Evolutionary conservation across 1,140 invertebrate species (phyloP).

Genomic region (Leptinotarsa defecta): DNA sequence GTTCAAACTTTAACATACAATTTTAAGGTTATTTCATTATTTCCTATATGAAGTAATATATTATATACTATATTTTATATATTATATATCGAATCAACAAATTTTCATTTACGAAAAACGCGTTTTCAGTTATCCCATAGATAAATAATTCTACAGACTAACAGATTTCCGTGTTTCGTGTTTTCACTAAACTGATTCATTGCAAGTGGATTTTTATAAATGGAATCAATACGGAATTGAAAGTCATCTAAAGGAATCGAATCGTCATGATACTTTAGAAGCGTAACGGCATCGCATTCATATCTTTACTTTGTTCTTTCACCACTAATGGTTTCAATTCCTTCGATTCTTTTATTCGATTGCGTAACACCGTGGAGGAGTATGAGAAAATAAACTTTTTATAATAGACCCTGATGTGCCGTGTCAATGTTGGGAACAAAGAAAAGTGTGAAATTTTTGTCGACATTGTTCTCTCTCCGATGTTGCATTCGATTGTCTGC

Average conservation of each 20-base stretch:
- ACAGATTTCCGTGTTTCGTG: neutral
- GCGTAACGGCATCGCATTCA: conserved; percentile 4
- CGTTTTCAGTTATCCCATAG: neutral
- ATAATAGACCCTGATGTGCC: neutral
- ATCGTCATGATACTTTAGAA: conserved; percentile 1
- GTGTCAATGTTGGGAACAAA: conserved; percentile 7
- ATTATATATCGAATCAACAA: neutral
- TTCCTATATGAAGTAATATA: no score
- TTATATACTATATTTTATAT: no score
- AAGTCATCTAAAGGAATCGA: conserved; percentile 6
- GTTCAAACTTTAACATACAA: no score
- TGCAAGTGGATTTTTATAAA: neutral
- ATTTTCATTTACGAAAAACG: neutral
- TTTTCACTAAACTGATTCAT: neutral
- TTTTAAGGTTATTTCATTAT: no score
- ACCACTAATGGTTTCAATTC: conserved; percentile 2
- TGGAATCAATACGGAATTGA: neutral
- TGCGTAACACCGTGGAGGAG: conserved; percentile 1
- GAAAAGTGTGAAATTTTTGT: neutral
- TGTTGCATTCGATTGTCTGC: neutral
- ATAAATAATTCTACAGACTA: neutral
- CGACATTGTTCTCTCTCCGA: neutral
- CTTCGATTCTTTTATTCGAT: neutral
- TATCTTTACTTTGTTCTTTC: conserved; percentile 1
- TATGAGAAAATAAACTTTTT: conserved; percentile 3